Evolutionary conservation across 1,140 invertebrate genomes (phyloP), one percentile per base, ranked within the genome.

Genomic region (Drosophila bifasciata): DNA sequence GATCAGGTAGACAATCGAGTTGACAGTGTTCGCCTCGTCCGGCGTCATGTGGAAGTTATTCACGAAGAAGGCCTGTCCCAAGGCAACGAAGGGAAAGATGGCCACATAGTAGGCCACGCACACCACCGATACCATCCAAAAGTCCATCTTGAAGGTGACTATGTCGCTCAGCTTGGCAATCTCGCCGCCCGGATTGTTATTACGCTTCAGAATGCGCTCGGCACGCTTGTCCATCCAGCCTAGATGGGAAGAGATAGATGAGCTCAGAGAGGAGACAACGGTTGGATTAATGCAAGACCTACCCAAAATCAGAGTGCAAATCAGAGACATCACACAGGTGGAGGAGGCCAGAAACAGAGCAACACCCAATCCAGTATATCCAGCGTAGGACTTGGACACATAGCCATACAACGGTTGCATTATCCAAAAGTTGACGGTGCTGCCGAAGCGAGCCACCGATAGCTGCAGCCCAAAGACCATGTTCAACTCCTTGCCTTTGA

Each of bases 51-150:
- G 93, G 90, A 96, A 99, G 90, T 98, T 97, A 59, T 95, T 93
- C 88, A 96, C 95, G 89, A 98, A 99, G 91, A 98, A 99, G 28
- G 96, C 95, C 97, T 98, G 96, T 91, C 97, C 98, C 8, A 99
- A 92, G 4, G 96, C 96, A 89, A 99, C 97, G 89, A 99, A 99
- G 9, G 98, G 98, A 91, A 99, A 99, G 69, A 99, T 97, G 6
- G 98, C 96, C n/a, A 98, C 95, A 92, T 99, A 99, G 92, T 99
- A 99, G 1, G 96, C 94, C 6, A 99, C 96, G 92, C 98, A 99
- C 53, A 99, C 97, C 3, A 97, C 88, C 25, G 95, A 94, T 8
- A 99, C 93, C 19, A 99, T 92, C 98, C 98, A 99, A 91, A 99
- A 98, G 2, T 95, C 93, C 16, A 93, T 52, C 53, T 95, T 95